Base-by-base conservation (phyloP, 1,140 invertebrate species). In the Bilobella aurantiaca region DNA sequence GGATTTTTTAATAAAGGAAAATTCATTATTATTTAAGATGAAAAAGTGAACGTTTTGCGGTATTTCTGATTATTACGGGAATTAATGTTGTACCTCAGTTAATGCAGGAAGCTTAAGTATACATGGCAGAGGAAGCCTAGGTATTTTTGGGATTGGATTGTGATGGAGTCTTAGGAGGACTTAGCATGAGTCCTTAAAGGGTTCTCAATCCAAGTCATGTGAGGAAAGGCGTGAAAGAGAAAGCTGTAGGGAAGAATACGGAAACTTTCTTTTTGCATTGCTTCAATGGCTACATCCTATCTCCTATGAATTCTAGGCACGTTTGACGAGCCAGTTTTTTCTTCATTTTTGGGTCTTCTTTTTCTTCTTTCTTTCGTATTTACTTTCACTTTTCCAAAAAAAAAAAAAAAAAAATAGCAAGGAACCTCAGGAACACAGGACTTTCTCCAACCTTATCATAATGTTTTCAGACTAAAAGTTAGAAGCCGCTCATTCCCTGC, bases 331-430 rank as follows among this genome's bases (percentile, higher is more conserved):
- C 49, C 49, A 23, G 49, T 23, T 53, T 53, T 53, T 53, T 53
- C 49, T 53, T 23, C 8, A 18, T 23, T 53, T 23, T 53, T 16
- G 23, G 49, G 49, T 12, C 37, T 42, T 42, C 37, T n/a, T 53
- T 53, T 53, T 53, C 23, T 53, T 23, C 25, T 53, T 53, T 53
- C 49, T 53, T 53, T 23, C 21, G 12, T 53, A 53, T 53, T 53
- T 53, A 53, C 49, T 53, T 53, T 53, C 49, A 53, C 49, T 53
- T 53, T 23, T n/a, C n/a, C n/a, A n/a, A n/a, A n/a, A n/a, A n/a
- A n/a, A n/a, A n/a, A n/a, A n/a, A n/a, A n/a, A n/a, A n/a, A n/a
- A n/a, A n/a, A n/a, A n/a, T n/a, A n/a, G n/a, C n/a, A n/a, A n/a
- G n/a, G n/a, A n/a, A n/a, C n/a, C n/a, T n/a, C n/a, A n/a, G n/a